Conservation (phyloP, 1,140 invertebrate genomes). For the Metaphire vulgaris region DNA sequence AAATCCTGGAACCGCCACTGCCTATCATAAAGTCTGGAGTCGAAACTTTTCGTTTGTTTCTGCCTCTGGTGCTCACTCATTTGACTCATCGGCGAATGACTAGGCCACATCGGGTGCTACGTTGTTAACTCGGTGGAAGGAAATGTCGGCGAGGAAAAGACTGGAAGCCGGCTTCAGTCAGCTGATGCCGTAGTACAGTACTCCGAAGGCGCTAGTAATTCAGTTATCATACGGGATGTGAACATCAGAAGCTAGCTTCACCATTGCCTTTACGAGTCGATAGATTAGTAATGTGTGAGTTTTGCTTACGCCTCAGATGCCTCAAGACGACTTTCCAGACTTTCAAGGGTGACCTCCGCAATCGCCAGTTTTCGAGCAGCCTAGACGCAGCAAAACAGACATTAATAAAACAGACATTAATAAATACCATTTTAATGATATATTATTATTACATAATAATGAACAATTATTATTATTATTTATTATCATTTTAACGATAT, state of each 20-base stretch:
- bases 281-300: too few relatives aligned
- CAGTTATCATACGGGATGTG: background rate
- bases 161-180: background rate
- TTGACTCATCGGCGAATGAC: too few relatives aligned
- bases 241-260: too few relatives aligned
- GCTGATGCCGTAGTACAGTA: background rate
- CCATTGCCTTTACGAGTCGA: too few relatives aligned
- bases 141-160: background rate
- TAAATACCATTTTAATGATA: background rate
- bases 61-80: too few relatives aligned
- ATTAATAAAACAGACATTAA: background rate
- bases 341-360: conserved; percentile 99
- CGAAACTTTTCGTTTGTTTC: too few relatives aligned
- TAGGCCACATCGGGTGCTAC: too few relatives aligned
- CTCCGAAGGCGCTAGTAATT: background rate
- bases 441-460: too few relatives aligned
- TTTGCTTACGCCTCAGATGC: conserved; percentile 92
- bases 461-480: too few relatives aligned
- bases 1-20: too few relatives aligned
- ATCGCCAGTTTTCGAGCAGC: conserved; percentile 99
- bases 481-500: too few relatives aligned
- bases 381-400: conserved; percentile 54
- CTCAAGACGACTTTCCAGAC: conserved; percentile 99
- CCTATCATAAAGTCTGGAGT: too few relatives aligned
- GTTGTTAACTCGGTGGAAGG: background rate